Evolutionary conservation across 2,888 invertebrate species (phyloP), one percentile per base, ranked within the genome.

Genomic region (Ectobius pallidus): DNA sequence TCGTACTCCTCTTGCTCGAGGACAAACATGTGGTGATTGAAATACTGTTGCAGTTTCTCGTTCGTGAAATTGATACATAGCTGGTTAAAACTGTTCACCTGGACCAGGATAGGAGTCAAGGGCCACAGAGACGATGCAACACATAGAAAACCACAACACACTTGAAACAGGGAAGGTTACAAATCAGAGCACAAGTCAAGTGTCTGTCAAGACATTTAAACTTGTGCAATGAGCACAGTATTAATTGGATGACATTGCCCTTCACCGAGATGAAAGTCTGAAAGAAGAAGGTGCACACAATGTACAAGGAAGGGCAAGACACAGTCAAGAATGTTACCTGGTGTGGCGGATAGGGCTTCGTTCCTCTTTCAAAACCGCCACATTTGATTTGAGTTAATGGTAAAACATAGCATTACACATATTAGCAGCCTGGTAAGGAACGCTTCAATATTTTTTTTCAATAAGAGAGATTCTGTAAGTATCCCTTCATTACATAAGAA

Each of bases 51-150:
- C 81, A 95, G 88, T 84, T 94, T 93, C 88, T 95, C 95, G 85
- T 95, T 95, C 83, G 95, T 95, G 87, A 94, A 95, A 89, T 95
- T 95, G 89, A 95, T 95, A 87, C 94, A 95, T 82, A 95, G 88
- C 87, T 95, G 95, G 87, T 95, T 94, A 88, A 95, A 95, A 84
- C 94, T 92, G 88, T 95, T 95, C 87, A 85, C 90, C 90, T 91
- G 88, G 65, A n/a, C n/a, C 27, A n/a, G 27, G 30, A 25, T n/a
- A 27, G 27, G 22, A 44, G 16, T 9, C 32, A 61, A 25, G 61
- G 32, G 32, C 32, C 65, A 65, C 65, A 65, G 22, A 55, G 30
- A 58, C 30, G 58, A 58, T 16, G n/a, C n/a, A 58, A 58, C 32
- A 58, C 2, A 58, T 7, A 1, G n/a, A 16, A 58, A 20, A 20